Conservation (phyloP, 2,797 vertebrate species). For the Coregonus sp. region DNA sequence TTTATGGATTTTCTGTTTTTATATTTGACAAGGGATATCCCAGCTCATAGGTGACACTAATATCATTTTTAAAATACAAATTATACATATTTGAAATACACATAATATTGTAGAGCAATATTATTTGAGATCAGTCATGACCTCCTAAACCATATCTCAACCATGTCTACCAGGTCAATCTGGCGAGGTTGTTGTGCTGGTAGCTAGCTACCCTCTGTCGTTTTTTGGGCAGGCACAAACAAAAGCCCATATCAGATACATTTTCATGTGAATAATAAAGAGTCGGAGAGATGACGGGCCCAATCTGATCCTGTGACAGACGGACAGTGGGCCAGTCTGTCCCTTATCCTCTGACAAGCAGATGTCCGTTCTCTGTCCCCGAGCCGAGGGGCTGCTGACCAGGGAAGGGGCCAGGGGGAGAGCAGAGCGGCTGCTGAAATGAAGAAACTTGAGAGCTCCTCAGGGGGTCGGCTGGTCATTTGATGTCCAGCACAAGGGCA, state of each 20-base stretch:
- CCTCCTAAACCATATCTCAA: not conserved
- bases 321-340: slow-evolving; percentile 78
- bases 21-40: not conserved
- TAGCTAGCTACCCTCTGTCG: slow-evolving; percentile 13
- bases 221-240: slow-evolving; percentile 68
- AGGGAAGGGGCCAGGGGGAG: slow-evolving; percentile 86
- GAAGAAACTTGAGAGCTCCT: slow-evolving; percentile 95
- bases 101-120: not conserved
- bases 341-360: slow-evolving; percentile 96
- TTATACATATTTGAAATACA: not conserved
- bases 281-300: slow-evolving; percentile 55
- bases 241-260: slow-evolving; percentile 74
- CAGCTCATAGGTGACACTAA: not conserved
- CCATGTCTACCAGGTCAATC: not conserved
- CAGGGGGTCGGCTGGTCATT: slow-evolving; percentile 95
- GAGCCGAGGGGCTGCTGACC: slow-evolving; percentile 77
- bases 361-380: slow-evolving; percentile 89
- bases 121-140: not conserved
- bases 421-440: slow-evolving; percentile 90
- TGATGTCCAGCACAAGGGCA: slow-evolving; percentile 90
- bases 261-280: slow-evolving; percentile 76
- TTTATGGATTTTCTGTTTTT: not conserved
- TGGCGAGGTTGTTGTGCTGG: not conserved
- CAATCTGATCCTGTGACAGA: slow-evolving; percentile 79
- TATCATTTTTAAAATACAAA: not conserved